Evolutionary conservation across 2,797 vertebrate genomes (phyloP).

Genomic region (Xiphophorus birchmanni): DNA sequence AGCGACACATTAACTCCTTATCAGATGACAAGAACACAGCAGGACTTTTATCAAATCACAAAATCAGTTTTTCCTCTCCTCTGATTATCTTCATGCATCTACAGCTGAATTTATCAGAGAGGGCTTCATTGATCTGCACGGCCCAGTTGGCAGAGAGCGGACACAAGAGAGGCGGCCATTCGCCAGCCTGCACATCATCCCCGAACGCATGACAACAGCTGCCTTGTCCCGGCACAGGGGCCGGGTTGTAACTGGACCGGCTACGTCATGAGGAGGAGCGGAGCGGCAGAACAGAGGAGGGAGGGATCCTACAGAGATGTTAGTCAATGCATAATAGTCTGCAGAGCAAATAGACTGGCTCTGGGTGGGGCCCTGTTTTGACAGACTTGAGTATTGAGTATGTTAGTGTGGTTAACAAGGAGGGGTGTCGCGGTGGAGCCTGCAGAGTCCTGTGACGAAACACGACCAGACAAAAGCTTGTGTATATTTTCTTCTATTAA

Average conservation of each 20-base stretch:
- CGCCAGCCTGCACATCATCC: conserved; percentile 68
- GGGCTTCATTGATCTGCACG: conserved; percentile 56
- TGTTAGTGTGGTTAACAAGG: conserved; percentile 55
- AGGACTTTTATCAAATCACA: conserved; percentile 18
- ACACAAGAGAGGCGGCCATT: conserved; percentile 68
- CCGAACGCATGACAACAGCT: conserved; percentile 75
- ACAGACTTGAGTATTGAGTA: conserved; percentile 53
- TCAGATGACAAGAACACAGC: conserved; percentile 22
- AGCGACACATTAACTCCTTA: conserved; percentile 18
- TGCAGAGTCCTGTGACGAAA: conserved; percentile 20
- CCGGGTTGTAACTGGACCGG: conserved; percentile 50
- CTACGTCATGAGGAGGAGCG: conserved; percentile 63
- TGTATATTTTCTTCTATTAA: background rate
- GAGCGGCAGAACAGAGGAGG: conserved; percentile 49
- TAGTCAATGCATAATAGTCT: conserved; percentile 75
- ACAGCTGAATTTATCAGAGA: conserved; percentile 29
- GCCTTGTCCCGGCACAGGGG: conserved; percentile 73
- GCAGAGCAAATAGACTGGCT: conserved; percentile 70
- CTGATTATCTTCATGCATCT: background rate
- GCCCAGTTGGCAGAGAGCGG: conserved; percentile 63
- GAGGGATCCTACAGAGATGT: conserved; percentile 66
- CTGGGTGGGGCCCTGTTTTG: conserved; percentile 72
- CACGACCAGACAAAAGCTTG: conserved; percentile 20
- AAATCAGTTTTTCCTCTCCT: conserved; percentile 10
- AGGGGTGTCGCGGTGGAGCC: conserved; percentile 25